Base-by-base conservation (phyloP, 2,888 invertebrate genomes). In the Nephrocerus scutellatus region DNA sequence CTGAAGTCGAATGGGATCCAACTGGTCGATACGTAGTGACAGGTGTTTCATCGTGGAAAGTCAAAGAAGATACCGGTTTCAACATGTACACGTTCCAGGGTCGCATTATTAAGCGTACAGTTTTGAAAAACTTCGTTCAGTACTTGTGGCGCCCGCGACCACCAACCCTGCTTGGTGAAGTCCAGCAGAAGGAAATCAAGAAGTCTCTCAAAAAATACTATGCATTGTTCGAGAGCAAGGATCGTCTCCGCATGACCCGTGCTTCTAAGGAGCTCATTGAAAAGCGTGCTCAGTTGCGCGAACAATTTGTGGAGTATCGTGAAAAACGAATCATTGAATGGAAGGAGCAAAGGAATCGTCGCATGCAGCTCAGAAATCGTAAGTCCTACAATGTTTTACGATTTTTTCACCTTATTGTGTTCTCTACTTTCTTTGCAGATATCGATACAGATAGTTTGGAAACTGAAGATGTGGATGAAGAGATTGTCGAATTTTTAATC, bases 1-100 rank as follows among this genome's bases (percentile, higher is more conserved):
- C 93, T 0, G 92, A 96, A 63, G 90, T 97, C 2, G 96, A 96
- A 66, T 99, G 98, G 98, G 98, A 99, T 70, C 97, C 98, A 2
- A 98, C 97, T 4, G 98, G 98, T 2, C 80, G 98, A 46, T 98
- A 91, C 61, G 91, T 98, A 10, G 87, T 89, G 36, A 93, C 96
- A 0, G 90, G 86, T 2, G 93, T 96, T 13, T 93, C 93, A 2
- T 85, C 85, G 46, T 95, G 95, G 82, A 95, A 92, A 60, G 88
- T 90, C 47, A 95, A 92, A 72, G 92, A 92, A 54, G 86, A 86
- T 65, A 74, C 75, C 44, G 96, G 93, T 3, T 98, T 91, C 70
- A 92, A 93, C 78, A 81, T 98, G 60, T 96, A 96, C 87, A 91
- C 92, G 22, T 97, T 98, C 83, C 97, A 98, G 72, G 82, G 82